Evolutionary conservation across 2,888 invertebrate genomes (phyloP).

Genomic region (Chloromyia formosa): DNA sequence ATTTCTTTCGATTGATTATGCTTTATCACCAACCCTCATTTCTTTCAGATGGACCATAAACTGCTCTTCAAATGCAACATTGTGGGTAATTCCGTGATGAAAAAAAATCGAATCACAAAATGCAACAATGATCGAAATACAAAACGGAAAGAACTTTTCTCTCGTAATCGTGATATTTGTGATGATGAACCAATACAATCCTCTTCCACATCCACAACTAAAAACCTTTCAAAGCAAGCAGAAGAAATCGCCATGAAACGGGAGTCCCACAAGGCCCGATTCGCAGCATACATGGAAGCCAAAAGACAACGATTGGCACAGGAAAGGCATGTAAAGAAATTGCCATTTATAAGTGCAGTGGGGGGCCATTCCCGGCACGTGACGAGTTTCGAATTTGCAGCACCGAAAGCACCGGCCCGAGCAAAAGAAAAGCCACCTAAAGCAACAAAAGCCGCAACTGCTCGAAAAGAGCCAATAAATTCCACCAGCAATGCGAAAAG

Average conservation of each 20-base stretch:
- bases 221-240: background rate
- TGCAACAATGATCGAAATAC: constrained; percentile 1
- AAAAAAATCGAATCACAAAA: constrained; percentile 20
- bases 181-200: background rate
- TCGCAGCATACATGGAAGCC: constrained; percentile 52
- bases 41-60: constrained; percentile 33
- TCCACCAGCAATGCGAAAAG: background rate
- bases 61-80: constrained; percentile 20
- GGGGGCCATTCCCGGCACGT: constrained; percentile 48
- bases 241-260: constrained; percentile 37
- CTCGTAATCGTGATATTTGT: constrained; percentile 17
- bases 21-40: too few species aligned
- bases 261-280: constrained; percentile 51
- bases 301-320: constrained; percentile 47
- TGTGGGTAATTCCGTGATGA: constrained; percentile 19
- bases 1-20: too few species aligned
- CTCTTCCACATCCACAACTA: background rate
- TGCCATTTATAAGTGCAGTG: constrained; percentile 50
- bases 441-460: constrained; percentile 43
- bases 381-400: background rate
- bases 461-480: background rate
- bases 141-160: constrained; percentile 19
- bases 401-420: constrained; percentile 9
- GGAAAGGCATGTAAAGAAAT: constrained; percentile 37
- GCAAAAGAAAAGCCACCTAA: constrained; percentile 32